These are phyloP conservation scores for Melanostigma gelatinosum DNA, from an alignment of 2,113 vertebrate species.

Conservation along the genomic window DNA sequence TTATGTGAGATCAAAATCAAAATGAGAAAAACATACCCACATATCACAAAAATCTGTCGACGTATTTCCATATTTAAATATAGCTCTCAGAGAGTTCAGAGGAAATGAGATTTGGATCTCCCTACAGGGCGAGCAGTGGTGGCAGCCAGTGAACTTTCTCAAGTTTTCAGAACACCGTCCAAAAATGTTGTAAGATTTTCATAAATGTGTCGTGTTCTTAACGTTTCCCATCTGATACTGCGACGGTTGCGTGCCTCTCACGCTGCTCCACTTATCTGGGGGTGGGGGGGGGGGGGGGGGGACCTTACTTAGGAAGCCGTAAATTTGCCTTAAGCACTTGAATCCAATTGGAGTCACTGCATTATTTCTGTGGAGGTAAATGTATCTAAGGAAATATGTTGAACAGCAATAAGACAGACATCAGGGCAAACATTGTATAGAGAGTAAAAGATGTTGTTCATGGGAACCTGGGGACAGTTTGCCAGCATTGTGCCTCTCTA, in stretches of 20 bases:
- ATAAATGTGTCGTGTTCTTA: conserved; percentile 4
- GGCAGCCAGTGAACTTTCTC: conserved; percentile 11
- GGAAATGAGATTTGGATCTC: not conserved
- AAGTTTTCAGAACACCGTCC: not conserved
- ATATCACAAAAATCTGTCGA: not conserved
- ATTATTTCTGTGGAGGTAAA: not conserved
- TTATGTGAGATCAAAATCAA: not conserved
- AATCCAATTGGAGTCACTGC: not conserved
- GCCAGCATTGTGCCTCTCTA: conserved; percentile 28
- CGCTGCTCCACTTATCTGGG: not conserved
- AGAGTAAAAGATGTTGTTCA: conserved; percentile 4
- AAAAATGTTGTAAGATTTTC: not conserved
- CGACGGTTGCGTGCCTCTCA: conserved; percentile 10
- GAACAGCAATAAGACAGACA: not conserved
- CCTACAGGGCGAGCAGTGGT: not conserved
- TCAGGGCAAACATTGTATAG: not conserved
- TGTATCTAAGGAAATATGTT: not conserved
- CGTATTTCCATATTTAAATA: not conserved
- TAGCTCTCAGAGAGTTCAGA: not conserved
- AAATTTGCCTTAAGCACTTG: conserved; percentile 12
- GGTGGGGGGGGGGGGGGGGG: too few relatives aligned
- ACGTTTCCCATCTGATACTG: conserved; percentile 7
- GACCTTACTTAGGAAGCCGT: conserved; percentile 1
- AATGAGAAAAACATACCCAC: not conserved
- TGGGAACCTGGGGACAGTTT: conserved; percentile 41